Evolutionary conservation across 2,113 vertebrate genomes (phyloP), one percentile per base, ranked within the genome.

Genomic region (Syngnathus floridae): DNA sequence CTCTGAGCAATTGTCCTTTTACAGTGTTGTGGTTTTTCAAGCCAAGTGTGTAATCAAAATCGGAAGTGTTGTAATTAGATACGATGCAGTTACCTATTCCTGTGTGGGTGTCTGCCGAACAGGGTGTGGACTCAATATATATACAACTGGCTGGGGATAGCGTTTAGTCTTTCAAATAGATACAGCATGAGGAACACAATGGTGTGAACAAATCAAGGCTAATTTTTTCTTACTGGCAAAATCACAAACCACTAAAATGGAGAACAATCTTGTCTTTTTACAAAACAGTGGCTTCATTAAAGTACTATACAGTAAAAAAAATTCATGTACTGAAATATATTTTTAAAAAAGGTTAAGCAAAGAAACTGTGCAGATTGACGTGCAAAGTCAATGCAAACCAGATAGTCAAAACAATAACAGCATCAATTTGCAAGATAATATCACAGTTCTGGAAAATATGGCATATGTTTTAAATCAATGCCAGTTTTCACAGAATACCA

Each of bases 1-100:
- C 89, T 88, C 88, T n/a, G 77, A 85, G 86, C 86, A 89, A 89
- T 90, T 88, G 84, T 87, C 87, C 81, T 83, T 87, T 86, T 86
- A 88, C 85, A 87, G 81, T 88, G 83, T 88, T 87, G 84, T 88
- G 87, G 82, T 87, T 90, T 87, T 89, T 86, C 84, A 84, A 86
- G 84, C 82, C 84, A 88, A 71, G 80, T 84, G 81, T 84, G 84
- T 89, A 89, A 88, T 88, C 84, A 88, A 90, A 89, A 88, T 84
- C 75, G 70, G 66, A 79, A 88, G 82, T 79, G 86, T 84, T 86
- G 80, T 86, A 89, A 87, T 89, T 86, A 89, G 89, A 85, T 85
- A 79, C 83, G 87, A 86, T 88, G 84, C 79, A 82, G 84, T 84
- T 87, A 59, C 57, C 73, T 75, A 75, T 82, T 83, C 87, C 86